Conservation (phyloP, 2,888 invertebrate species). For the Endotricha flammealis region DNA sequence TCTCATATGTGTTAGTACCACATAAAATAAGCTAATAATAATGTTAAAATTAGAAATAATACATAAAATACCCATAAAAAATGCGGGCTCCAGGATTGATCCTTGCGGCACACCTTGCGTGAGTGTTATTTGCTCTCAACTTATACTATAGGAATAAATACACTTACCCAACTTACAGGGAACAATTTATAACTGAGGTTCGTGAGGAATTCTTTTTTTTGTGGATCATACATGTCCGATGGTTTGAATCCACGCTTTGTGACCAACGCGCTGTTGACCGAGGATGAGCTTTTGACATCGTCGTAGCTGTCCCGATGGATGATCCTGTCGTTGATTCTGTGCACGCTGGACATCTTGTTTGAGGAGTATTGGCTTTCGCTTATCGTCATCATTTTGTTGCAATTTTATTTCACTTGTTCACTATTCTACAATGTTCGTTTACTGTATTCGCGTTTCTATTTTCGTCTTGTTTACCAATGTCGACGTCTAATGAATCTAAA, state of each 20-base stretch:
- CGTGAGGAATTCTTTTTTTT: slow-evolving; percentile 87
- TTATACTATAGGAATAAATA: slow-evolving; percentile 17
- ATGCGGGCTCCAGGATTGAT: slow-evolving; percentile 29
- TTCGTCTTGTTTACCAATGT: slow-evolving; percentile 8
- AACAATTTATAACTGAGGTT: slow-evolving; percentile 89
- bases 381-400: slow-evolving; percentile 69
- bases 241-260: slow-evolving; percentile 89
- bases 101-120: slow-evolving; percentile 44
- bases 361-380: slow-evolving; percentile 75
- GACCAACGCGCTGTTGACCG: slow-evolving; percentile 80
- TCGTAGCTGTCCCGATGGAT: slow-evolving; percentile 68
- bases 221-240: slow-evolving; percentile 89
- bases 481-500: slow-evolving; percentile 2
- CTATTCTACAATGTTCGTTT: slow-evolving; percentile 12
- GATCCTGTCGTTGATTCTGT: slow-evolving; percentile 69
- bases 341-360: slow-evolving; percentile 71
- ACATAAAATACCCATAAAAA: slow-evolving; percentile 29
- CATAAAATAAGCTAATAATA: slow-evolving; percentile 10
- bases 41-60: slow-evolving; percentile 20
- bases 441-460: slow-evolving; percentile 6
- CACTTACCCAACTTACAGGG: slow-evolving; percentile 89
- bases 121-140: slow-evolving; percentile 51
- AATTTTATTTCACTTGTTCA: slow-evolving; percentile 23
- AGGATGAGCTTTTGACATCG: slow-evolving; percentile 68
- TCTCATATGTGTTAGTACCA: slow-evolving; percentile 5